Conservation (phyloP, 1,140 invertebrate genomes). For the Listronotus bonariensis region DNA sequence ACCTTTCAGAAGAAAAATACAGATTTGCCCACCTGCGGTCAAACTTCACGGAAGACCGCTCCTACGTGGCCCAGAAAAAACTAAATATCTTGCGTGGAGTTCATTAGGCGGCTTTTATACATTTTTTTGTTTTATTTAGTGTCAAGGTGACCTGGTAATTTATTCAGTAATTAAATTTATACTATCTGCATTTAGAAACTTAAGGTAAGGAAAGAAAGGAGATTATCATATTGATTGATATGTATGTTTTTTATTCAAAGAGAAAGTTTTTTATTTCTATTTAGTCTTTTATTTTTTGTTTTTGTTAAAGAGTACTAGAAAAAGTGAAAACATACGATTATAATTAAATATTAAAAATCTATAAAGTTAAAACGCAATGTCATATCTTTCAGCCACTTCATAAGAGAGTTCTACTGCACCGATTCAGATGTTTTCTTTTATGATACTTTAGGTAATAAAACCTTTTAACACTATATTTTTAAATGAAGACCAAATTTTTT, state of each 20-base stretch:
- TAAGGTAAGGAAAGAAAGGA: neutral
- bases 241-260: neutral
- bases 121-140: conserved; percentile 4
- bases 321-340: no score
- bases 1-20: conserved; percentile 7
- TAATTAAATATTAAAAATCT: no score
- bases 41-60: conserved; percentile 23
- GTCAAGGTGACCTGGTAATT: conserved; percentile 3
- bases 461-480: no score
- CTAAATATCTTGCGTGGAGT: neutral
- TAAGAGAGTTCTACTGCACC: no score
- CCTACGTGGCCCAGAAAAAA: conserved; percentile 25
- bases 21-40: conserved; percentile 19
- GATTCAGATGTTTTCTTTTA: no score
- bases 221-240: conserved; percentile 10
- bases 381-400: no score
- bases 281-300: no score
- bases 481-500: no score
- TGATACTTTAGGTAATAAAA: no score
- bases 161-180: conserved; percentile 10
- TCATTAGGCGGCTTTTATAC: neutral
- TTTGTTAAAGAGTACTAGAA: no score
- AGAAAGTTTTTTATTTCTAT: no score
- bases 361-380: no score
- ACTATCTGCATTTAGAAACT: neutral